phyloP scores from a whole-genome alignment of 1,140 invertebrate genomes.

The Lamellibrachia luymesi region DNA sequence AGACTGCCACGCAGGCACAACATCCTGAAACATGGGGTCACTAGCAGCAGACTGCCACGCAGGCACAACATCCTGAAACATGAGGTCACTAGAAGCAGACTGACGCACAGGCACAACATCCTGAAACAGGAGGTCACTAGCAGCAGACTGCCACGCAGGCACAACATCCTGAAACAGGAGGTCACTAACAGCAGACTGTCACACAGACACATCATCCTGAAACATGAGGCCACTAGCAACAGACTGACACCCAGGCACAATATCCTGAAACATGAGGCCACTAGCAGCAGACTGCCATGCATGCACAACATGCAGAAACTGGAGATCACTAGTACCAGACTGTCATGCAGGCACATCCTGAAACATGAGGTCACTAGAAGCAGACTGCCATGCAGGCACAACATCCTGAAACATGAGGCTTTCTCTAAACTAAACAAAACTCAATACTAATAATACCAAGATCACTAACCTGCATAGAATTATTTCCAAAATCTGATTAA shows the following conservation, averaged over 20 bases:
- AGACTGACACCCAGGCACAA: slow-evolving; percentile 65
- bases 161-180: slow-evolving; percentile 33
- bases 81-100: too few species aligned
- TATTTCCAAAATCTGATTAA: background rate
- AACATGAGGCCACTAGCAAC: slow-evolving; percentile 72
- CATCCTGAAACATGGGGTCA: background rate
- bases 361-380: slow-evolving; percentile 67
- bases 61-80: slow-evolving; percentile 33
- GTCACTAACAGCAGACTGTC: background rate
- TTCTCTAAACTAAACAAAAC: background rate
- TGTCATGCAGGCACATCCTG: background rate
- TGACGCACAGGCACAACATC: background rate
- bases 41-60: too few species aligned
- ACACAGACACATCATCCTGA: background rate
- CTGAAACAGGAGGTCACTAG: too few species aligned
- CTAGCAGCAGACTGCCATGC: background rate
- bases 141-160: too few species aligned
- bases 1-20: background rate
- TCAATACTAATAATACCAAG: too few species aligned
- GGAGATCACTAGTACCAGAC: too few species aligned
- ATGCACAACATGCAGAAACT: slow-evolving; percentile 33
- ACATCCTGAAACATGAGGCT: slow-evolving; percentile 56
- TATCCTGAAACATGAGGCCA: slow-evolving; percentile 51
- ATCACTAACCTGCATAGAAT: too few species aligned
- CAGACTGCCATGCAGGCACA: slow-evolving; percentile 63